Base-by-base conservation (phyloP, 2,888 invertebrate species). In the Eretmocerus hayati region DNA sequence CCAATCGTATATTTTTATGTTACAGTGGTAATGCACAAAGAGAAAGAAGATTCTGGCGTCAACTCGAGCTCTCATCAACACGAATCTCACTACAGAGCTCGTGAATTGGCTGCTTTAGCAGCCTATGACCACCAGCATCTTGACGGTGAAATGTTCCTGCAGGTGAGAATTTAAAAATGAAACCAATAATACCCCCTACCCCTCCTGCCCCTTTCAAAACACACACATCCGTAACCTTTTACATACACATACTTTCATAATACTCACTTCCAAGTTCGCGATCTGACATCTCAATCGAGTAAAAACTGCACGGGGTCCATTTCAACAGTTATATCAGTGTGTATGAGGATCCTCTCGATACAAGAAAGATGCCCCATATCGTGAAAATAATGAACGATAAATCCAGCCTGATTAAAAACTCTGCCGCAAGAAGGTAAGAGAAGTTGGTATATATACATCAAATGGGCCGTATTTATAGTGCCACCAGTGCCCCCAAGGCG, bases 1-100 rank as follows among this genome's bases (percentile, higher is more conserved):
- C n/a, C n/a, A n/a, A n/a, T n/a, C n/a, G n/a, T n/a, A n/a, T n/a
- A 11, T 48, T 42, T 2, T 15, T 62, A 73, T 74, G 71, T 84
- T 85, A 0, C 83, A 91, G 91, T 90, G 75, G 90, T 90, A 66
- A 90, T 92, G 89, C 89, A 90, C 81, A 90, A 91, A 76, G 90
- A 90, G 66, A 91, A 91, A 71, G 91, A 91, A 63, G 89, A 90
- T 55, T n/a, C n/a, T n/a, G n/a, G n/a, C n/a, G n/a, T n/a, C n/a
- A n/a, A n/a, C n/a, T n/a, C n/a, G n/a, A 78, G 79, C 59, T 77
- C 84, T 56, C 74, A 81, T 65, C n/a, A n/a, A n/a, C 87, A 85
- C 68, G 80, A 75, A 58, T 66, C 72, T 43, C 75, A 74, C 58
- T 75, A 74, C 72, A 77, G 86, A 78, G 79, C 81, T 58, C 75